These are phyloP conservation scores for Lasioglossum albipes DNA, from an alignment of 1,140 invertebrate species.

Conservation along the genomic window DNA sequence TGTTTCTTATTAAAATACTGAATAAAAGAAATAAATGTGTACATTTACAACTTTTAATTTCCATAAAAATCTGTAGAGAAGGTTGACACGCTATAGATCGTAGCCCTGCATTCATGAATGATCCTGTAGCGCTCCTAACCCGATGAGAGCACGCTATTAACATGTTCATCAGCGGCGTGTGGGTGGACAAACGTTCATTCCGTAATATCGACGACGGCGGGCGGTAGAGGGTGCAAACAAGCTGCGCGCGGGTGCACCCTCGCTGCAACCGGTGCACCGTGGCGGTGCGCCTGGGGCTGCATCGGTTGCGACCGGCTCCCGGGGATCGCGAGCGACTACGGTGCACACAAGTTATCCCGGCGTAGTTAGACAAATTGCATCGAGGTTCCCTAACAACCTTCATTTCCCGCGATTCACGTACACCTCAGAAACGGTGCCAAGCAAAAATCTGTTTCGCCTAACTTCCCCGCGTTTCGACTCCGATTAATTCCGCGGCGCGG, in stretches of 20 bases:
- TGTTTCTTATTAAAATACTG: no score
- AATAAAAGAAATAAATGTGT: no score
- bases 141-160: neutral
- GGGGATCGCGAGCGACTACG: constrained; percentile 50
- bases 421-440: neutral
- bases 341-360: constrained; percentile 27
- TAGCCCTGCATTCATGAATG: no score
- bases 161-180: neutral
- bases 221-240: neutral
- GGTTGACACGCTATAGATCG: no score
- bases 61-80: no score
- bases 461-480: neutral
- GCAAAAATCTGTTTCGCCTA: constrained; percentile 5
- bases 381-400: constrained; percentile 5
- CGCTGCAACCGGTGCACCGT: constrained; percentile 50
- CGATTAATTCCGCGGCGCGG: neutral
- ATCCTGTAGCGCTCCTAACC: neutral
- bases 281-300: constrained; percentile 18
- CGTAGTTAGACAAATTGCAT: constrained; percentile 33
- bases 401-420: neutral
- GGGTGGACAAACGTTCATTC: neutral
- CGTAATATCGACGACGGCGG: constrained; percentile 24
- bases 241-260: constrained; percentile 28
- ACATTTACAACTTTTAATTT: no score
- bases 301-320: constrained; percentile 53